A percentile compares a stretch with the other conserved stretches of the same genome.
Conservation (phyloP, 2,113 vertebrate species). For the Varanus salvator region DNA sequence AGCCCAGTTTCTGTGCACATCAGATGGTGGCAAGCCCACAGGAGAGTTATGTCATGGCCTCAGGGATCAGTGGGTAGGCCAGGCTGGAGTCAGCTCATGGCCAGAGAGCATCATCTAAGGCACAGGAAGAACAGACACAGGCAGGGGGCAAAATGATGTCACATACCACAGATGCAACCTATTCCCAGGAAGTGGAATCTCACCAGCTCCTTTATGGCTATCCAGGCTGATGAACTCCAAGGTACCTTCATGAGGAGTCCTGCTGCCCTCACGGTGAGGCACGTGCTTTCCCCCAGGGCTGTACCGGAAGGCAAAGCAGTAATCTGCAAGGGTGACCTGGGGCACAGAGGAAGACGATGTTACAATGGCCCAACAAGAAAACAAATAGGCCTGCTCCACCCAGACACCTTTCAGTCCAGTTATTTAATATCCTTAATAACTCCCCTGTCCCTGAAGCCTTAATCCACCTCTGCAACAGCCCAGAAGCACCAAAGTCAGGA, state of each 20-base stretch:
- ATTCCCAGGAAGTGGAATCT: conserved; percentile 20
- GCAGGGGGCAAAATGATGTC: not conserved
- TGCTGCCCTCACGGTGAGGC: conserved; percentile 80
- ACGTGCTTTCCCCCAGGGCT: conserved; percentile 88
- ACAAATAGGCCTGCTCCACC: no score
- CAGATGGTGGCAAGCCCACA: conserved; percentile 10
- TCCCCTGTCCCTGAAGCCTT: not conserved
- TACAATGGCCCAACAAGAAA: not conserved
- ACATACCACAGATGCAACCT: not conserved
- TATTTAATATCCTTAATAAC: not conserved
- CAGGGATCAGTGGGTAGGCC: not conserved
- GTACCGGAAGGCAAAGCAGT: conserved; percentile 88
- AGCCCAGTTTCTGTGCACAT: not conserved
- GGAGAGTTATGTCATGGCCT: not conserved
- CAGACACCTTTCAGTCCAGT: not conserved
- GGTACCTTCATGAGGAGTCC: conserved; percentile 85
- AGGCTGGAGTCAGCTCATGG: fast-evolving
- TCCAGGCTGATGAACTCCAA: conserved; percentile 92
- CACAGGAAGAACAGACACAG: fast-evolving
- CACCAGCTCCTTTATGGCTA: conserved; percentile 89
- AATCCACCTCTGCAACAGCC: not conserved
- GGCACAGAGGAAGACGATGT: not conserved
- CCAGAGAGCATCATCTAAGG: not conserved
- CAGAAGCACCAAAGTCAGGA: not conserved
- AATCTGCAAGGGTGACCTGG: conserved; percentile 89